Evolutionary conservation across 1,140 invertebrate genomes (phyloP).

Genomic region (Pseudomyrmex dendroicus): DNA sequence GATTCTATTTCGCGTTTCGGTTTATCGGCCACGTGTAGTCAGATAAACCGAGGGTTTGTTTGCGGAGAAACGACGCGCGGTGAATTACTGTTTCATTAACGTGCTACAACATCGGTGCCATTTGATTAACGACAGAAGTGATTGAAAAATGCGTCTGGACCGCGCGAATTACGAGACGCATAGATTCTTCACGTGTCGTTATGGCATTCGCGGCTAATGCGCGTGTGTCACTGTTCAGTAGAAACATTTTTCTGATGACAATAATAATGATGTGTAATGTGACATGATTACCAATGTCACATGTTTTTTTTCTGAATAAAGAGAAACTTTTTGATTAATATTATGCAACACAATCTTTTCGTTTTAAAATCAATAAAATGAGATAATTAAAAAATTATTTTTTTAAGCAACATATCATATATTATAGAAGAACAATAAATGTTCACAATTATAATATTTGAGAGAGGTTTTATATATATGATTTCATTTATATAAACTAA

Average conservation of each 20-base stretch:
- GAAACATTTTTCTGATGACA: not conserved
- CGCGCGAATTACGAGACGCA: not conserved
- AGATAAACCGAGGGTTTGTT: conserved; percentile 60
- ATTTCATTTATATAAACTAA: no score
- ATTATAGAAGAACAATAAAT: not conserved
- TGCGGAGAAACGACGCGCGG: conserved; percentile 56
- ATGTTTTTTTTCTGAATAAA: no score
- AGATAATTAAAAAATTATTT: not conserved
- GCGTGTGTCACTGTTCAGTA: not conserved
- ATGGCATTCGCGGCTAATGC: not conserved
- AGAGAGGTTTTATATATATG: no score
- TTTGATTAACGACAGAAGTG: conserved; percentile 42
- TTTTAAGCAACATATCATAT: not conserved
- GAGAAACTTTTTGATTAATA: not conserved
- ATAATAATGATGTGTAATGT: not conserved
- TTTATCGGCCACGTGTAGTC: conserved; percentile 62
- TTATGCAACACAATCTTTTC: not conserved
- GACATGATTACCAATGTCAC: not conserved
- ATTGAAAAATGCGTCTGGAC: conserved; percentile 31
- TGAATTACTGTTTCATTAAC: conserved; percentile 73
- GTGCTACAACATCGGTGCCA: not conserved
- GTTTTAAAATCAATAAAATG: not conserved
- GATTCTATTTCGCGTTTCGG: conserved; percentile 68
- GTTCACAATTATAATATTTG: no score
- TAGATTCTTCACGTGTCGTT: not conserved